Evolutionary conservation across 2,113 vertebrate species (phyloP), one percentile per base, ranked within the genome.

Genomic region (Nothoprocta pentlandii): DNA sequence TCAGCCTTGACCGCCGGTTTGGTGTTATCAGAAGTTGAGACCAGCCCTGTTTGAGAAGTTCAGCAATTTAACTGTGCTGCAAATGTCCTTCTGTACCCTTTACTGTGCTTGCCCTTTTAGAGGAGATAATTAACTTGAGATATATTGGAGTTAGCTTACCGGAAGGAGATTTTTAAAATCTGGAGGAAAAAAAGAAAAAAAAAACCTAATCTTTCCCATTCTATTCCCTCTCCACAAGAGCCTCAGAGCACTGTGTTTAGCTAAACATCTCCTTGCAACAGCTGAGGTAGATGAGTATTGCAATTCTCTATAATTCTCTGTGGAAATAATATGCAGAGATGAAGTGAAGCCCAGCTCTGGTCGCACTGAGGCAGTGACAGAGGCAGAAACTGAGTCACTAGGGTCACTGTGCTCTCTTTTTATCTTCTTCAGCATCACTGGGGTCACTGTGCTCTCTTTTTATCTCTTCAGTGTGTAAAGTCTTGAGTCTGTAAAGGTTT

Each of bases 341-440:
- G 0, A 79, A 64, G 41, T 34, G 75, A 41, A n/a, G 74, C 5
- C 6, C 77, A 49, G 15, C 7, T 0, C 0, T 82, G 58, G 28
- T 69, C 58, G 44, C 59, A 49, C 49, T 85, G 53, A 68, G 16
- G 36, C 34, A 58, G 32, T 58, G n/a, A 41, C 41, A 78, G 64
- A 89, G 56, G 21, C 66, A 80, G 82, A 76, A 89, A 47, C 67
- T 56, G 81, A 90, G 76, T 49, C 67, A 25, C 80, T 76, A 71
- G 85, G 73, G 63, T 69, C 20, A 8, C 9, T 25, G 22, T 17
- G 1, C 63, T 42, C 51, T 34, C 20, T 91, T 62, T 91, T 68
- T 79, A 32, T 59, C 32, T 25, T 49, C 39, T 78, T 85, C 17
- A 79, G 36, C 36, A 39, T 47, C 67, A 28, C 80, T 80, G 76